Percentiles rank a stretch among this genome's conserved stretches.
Conservation (phyloP, 2,797 vertebrate species). For the Oryzias sinensis region DNA sequence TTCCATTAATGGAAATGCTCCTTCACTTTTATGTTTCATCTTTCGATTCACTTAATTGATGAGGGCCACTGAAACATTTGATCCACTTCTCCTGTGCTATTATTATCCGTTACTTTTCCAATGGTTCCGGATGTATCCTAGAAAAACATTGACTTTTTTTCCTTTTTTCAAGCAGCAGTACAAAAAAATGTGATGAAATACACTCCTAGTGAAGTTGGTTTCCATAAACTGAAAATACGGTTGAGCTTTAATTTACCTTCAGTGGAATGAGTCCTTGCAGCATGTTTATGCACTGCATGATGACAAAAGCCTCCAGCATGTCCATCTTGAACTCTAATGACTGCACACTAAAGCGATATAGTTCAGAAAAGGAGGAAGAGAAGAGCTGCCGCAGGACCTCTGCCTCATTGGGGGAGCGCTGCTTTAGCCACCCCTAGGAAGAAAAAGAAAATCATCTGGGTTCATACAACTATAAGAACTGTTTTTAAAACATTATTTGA, state of each 20-base stretch:
- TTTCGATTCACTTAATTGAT: background rate
- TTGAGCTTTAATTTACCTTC: slow-evolving; percentile 75
- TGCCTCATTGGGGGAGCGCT: slow-evolving; percentile 80
- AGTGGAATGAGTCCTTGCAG: slow-evolving; percentile 89
- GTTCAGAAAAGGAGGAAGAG: slow-evolving; percentile 83
- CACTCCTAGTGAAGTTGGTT: background rate
- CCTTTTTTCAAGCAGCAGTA: background rate
- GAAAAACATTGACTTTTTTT: no score
- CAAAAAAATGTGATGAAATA: background rate
- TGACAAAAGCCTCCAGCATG: slow-evolving; percentile 90
- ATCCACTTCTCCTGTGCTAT: background rate
- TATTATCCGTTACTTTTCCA: no score
- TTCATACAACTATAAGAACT: background rate
- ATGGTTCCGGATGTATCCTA: no score
- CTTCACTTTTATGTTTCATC: background rate
- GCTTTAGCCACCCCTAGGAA: slow-evolving; percentile 88
- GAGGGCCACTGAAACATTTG: background rate
- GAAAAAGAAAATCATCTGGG: slow-evolving; percentile 8
- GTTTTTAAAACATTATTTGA: background rate
- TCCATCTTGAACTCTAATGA: slow-evolving; percentile 88
- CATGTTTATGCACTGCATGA: slow-evolving; percentile 91
- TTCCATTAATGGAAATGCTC: no score
- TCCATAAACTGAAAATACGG: background rate
- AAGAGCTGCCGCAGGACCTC: slow-evolving; percentile 84
- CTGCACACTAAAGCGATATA: slow-evolving; percentile 85